Conservation (phyloP, 2,797 vertebrate species). For the Gymnothorax reevesii region DNA sequence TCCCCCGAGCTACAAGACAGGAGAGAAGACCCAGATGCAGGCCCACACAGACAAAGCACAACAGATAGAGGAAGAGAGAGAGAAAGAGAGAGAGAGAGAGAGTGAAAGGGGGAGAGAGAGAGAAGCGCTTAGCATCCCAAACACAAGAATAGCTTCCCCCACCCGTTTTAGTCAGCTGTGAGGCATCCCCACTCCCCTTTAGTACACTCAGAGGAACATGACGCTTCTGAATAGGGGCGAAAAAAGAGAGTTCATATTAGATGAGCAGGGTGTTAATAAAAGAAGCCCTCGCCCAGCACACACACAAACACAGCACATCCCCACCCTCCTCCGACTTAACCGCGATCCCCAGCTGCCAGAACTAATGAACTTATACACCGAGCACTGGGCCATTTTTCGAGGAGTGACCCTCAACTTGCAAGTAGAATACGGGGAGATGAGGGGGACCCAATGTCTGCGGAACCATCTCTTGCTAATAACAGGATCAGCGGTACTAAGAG, state of each 20-base stretch:
- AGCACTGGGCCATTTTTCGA: not conserved
- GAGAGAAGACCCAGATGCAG: conserved; percentile 65
- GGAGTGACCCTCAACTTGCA: not conserved
- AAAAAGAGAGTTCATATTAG: not conserved
- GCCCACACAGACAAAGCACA: conserved; percentile 58
- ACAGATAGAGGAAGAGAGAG: conserved; percentile 36
- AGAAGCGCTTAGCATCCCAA: conserved; percentile 37
- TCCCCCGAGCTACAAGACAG: conserved; percentile 92
- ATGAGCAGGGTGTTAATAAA: conserved; percentile 17
- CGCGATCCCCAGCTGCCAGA: not conserved
- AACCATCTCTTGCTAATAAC: not conserved
- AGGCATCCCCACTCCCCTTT: not conserved
- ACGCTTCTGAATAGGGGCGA: not conserved
- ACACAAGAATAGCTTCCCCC: not conserved
- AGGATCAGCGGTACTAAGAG: not conserved
- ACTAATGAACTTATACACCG: not conserved
- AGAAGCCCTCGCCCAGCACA: not conserved
- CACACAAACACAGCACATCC: not conserved
- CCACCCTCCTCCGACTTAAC: not conserved
- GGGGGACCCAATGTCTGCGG: not conserved
- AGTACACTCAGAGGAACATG: not conserved
- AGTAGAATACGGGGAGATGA: not conserved
- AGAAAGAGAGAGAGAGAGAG: conserved; percentile 31
- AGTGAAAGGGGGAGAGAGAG: conserved; percentile 58
- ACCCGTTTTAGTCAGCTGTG: not conserved